These are phyloP conservation scores for Siniperca knerii DNA, from an alignment of 2,113 vertebrate species.

Conservation along the genomic window DNA sequence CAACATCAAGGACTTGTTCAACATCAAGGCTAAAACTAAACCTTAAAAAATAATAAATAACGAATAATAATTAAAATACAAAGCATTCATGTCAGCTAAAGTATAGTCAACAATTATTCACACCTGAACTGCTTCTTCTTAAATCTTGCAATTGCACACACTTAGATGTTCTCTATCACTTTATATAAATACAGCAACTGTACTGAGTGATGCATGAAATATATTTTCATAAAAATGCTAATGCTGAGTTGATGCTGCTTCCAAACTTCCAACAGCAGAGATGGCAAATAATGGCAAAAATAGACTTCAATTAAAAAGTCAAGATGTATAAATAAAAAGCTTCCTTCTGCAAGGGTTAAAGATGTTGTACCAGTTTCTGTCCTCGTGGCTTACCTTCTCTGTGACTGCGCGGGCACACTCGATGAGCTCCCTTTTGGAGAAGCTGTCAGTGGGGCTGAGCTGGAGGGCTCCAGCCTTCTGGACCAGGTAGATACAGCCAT, in stretches of 20 bases:
- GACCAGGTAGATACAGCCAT: constrained; percentile 97
- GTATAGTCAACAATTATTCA: background rate
- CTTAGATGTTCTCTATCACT: background rate
- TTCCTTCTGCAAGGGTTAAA: background rate
- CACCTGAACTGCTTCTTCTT: background rate
- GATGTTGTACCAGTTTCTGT: background rate
- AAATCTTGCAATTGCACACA: background rate
- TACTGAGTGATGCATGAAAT: constrained; percentile 5
- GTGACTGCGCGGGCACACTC: constrained; percentile 96
- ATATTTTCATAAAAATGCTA: constrained; percentile 40
- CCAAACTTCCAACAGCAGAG: constrained; percentile 25
- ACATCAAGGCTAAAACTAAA: background rate
- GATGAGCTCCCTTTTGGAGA: constrained; percentile 96
- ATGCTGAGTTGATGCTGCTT: constrained; percentile 16
- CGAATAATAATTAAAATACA: constrained; percentile 3
- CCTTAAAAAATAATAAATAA: background rate
- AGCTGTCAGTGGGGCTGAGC: constrained; percentile 96
- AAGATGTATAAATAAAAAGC: background rate
- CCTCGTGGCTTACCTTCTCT: constrained; percentile 89
- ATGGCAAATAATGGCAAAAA: constrained; percentile 26
- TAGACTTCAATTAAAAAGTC: constrained; percentile 10
- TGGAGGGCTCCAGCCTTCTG: constrained; percentile 98
- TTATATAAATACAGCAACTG: constrained; percentile 8
- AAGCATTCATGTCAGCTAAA: background rate
- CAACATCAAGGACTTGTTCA: background rate